A percentile compares a stretch with the other conserved stretches of the same genome.
Conservation (phyloP, 2,113 vertebrate species). For the Pygoscelis adeliae region DNA sequence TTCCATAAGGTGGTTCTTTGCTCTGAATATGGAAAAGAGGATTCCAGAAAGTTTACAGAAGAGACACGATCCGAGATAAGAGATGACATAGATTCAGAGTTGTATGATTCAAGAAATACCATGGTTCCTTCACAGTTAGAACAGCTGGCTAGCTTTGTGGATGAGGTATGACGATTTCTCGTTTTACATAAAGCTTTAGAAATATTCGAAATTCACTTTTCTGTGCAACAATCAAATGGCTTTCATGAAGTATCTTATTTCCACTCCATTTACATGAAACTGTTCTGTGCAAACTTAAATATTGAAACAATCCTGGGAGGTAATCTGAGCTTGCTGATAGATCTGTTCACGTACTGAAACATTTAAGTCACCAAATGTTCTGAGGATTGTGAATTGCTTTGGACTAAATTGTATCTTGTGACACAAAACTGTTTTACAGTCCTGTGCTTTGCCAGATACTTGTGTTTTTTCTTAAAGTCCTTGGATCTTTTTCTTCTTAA, state of each 20-base stretch:
- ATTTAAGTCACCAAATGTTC: not conserved
- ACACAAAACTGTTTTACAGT: not conserved
- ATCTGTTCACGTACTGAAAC: not conserved
- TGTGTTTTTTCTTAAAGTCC: not conserved
- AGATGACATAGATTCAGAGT: not conserved
- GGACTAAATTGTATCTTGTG: not conserved
- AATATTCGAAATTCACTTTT: not conserved
- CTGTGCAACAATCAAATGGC: not conserved
- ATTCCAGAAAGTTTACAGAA: not conserved
- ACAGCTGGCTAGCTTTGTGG: constrained; percentile 82
- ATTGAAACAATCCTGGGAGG: not conserved
- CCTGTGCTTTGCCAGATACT: not conserved
- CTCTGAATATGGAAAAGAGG: constrained; percentile 75
- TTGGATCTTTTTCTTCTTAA: not conserved
- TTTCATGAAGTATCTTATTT: not conserved
- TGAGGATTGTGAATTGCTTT: not conserved
- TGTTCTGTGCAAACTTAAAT: not conserved
- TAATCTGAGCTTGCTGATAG: not conserved
- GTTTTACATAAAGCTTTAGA: not conserved
- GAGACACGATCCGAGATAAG: not conserved
- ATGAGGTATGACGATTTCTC: constrained; percentile 72
- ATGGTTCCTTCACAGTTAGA: constrained; percentile 76
- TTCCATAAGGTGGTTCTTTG: constrained; percentile 81
- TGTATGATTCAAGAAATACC: not conserved
- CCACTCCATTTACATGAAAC: not conserved